phyloP scores from a whole-genome alignment of 2,797 vertebrate genomes.

The Hypotaenidia okinawae region DNA sequence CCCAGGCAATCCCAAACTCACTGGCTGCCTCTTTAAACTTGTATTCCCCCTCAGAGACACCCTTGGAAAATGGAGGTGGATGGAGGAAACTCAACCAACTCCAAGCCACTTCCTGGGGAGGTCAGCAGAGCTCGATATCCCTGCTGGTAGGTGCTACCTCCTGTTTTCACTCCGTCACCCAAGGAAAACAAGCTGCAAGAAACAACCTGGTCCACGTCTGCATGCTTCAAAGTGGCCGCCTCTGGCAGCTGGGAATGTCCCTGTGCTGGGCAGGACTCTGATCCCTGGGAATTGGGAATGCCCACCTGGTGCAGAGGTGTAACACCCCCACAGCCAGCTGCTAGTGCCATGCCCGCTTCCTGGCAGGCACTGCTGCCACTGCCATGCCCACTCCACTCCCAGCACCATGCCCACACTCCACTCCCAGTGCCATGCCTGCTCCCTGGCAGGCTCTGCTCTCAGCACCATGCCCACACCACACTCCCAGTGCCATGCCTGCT shows the following conservation, averaged over 20 bases:
- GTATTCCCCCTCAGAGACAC: not conserved
- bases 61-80: not conserved
- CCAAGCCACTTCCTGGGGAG: not conserved
- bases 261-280: not conserved
- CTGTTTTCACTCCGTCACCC: not conserved
- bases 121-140: not conserved
- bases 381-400: no score
- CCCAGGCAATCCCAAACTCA: conserved; percentile 27
- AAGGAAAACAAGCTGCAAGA: not conserved
- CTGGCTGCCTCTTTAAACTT: not conserved
- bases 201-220: not conserved
- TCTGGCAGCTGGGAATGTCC: not conserved
- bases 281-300: not conserved
- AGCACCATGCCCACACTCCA: no score
- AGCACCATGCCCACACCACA: no score
- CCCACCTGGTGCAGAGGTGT: accelerated
- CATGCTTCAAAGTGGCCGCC: not conserved
- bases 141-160: not conserved
- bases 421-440: not conserved
- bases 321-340: accelerated
- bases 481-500: not conserved
- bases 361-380: no score
- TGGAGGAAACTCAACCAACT: not conserved
- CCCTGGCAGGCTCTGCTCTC: not conserved
- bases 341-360: not conserved